Conservation (phyloP, 2,797 vertebrate species). For the Muscicapa comitata region DNA sequence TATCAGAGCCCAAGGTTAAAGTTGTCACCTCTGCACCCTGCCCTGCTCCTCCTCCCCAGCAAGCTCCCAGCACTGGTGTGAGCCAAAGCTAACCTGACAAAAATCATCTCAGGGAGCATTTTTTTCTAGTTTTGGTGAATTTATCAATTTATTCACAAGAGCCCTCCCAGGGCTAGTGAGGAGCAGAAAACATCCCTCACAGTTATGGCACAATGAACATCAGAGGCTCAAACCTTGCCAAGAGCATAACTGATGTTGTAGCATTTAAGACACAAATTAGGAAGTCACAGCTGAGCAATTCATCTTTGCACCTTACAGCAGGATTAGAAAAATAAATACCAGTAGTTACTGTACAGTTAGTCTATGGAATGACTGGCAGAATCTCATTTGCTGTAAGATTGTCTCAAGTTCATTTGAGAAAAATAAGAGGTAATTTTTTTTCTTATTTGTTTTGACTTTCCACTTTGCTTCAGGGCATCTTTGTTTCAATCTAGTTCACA, state of each 20-base stretch:
- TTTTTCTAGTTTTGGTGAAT: not conserved
- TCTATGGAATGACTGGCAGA: not conserved
- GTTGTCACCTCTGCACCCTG: not conserved
- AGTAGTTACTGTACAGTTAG: not conserved
- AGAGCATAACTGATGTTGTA: not conserved
- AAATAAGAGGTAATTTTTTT: not conserved
- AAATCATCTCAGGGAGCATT: not conserved
- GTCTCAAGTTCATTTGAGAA: not conserved
- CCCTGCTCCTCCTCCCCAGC: not conserved
- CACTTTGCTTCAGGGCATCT: slow-evolving; percentile 16
- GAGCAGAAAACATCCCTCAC: not conserved
- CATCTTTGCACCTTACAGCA: not conserved
- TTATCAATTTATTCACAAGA: not conserved
- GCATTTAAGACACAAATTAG: not conserved
- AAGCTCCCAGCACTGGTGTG: not conserved
- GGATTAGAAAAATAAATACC: not conserved
- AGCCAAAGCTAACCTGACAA: not conserved
- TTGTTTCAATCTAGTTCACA: slow-evolving; percentile 5
- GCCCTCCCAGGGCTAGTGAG: not conserved
- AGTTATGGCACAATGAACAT: not conserved
- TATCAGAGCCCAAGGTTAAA: not conserved
- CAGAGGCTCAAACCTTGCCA: not conserved
- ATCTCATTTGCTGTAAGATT: not conserved
- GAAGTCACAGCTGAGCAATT: not conserved
- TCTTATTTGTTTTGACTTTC: not conserved